Evolutionary conservation across 2,888 invertebrate species (phyloP), one percentile per base, ranked within the genome.

Genomic region (Pharmacophagus antenor): DNA sequence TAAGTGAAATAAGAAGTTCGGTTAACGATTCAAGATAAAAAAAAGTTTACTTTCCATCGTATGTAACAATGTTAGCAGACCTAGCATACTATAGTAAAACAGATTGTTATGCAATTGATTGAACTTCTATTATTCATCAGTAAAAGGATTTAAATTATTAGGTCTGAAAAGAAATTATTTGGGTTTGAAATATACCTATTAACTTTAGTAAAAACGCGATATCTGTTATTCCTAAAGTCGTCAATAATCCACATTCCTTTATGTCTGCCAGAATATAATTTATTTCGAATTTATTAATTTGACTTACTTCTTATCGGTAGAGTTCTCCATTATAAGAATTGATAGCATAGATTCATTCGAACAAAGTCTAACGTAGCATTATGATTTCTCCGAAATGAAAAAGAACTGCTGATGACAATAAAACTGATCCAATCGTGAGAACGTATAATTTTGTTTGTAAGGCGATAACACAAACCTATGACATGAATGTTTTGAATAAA

Each of bases 281-380:
- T 37, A 52, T 48, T 41, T n/a, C 46, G 42, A 17, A 23, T 55
- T 23, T 20, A 23, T 37, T 51, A 51, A n/a, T 44, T 25, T 47
- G n/a, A 46, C 20, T 31, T 20, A 22, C 8, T 55, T 31, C 37
- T 44, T 21, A 55, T 44, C 23, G 3, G n/a, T 37, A 20, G 10
- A 25, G 17, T 55, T 42, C 54, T 50, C 54, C 54, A 51, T 50
- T 50, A 12, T 2, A 5, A 18, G 27, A 15, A 52, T n/a, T 22
- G 50, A 56, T 46, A 56, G 21, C 23, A 42, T 25, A 6, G 6
- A 61, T 46, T 41, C 47, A 61, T 61, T 53, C 61, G 56, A 49
- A 52, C 56, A 61, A 61, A 61, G 61, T 47, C 20, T 0, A 27
- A 41, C 22, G 52, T 61, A 21, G 42, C 44, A 21, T 61, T 61